Conservation (phyloP, 2,797 vertebrate species). For the Taeniopygia guttata region DNA sequence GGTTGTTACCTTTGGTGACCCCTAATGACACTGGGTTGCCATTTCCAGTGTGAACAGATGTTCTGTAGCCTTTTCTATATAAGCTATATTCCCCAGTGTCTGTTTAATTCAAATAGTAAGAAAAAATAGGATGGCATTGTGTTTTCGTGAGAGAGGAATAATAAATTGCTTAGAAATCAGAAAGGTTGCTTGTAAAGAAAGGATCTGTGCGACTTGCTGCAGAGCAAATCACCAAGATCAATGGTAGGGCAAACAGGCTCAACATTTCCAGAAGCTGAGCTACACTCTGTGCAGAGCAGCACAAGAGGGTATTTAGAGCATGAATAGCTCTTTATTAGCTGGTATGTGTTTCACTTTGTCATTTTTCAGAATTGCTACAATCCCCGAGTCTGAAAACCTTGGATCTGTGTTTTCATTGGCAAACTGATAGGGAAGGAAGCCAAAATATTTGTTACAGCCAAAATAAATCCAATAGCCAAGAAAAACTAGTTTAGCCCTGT, state of each 20-base stretch:
- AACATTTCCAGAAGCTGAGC: neutral
- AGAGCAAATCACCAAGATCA: neutral
- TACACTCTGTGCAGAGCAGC: neutral
- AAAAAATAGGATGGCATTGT: neutral
- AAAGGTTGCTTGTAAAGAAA: neutral
- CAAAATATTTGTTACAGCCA: constrained; percentile 67
- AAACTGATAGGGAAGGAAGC: constrained; percentile 51
- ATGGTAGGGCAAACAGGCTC: neutral
- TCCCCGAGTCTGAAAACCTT: constrained; percentile 26
- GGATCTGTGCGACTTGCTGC: neutral
- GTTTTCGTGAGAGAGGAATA: neutral
- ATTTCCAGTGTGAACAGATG: neutral
- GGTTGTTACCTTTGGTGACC: neutral
- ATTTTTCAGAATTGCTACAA: constrained; percentile 60
- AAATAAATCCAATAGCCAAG: constrained; percentile 56
- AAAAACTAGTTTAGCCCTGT: constrained; percentile 45
- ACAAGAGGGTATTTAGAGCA: constrained; percentile 22
- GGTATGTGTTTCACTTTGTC: constrained; percentile 44
- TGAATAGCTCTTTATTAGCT: constrained; percentile 65
- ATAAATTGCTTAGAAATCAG: neutral
- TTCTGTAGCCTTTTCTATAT: neutral
- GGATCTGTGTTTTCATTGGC: constrained; percentile 70
- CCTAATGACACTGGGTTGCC: neutral
- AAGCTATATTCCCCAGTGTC: neutral
- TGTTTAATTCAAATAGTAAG: neutral